phyloP scores from a whole-genome alignment of 2,797 vertebrate genomes.

The Enteromius anoplus region DNA sequence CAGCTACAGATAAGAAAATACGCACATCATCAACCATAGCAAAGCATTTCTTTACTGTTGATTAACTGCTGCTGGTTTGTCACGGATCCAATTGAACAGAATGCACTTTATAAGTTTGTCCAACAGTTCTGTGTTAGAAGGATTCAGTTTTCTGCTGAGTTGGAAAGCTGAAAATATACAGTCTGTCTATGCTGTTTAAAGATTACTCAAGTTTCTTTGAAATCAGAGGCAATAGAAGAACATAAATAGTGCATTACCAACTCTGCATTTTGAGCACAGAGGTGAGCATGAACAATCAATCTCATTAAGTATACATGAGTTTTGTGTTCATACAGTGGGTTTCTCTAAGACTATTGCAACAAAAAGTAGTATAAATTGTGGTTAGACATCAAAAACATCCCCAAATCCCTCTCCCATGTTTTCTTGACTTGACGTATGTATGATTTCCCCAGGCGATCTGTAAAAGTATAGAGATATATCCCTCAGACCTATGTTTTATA shows the following conservation, averaged over 20 bases:
- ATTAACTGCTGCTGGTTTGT: neutral
- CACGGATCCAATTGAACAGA: conserved; percentile 8
- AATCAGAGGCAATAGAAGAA: neutral
- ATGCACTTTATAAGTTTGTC: conserved; percentile 3
- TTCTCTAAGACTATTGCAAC: neutral
- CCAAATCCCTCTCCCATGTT: neutral
- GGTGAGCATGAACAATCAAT: neutral
- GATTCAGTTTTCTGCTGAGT: neutral
- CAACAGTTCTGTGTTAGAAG: neutral
- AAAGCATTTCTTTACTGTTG: neutral
- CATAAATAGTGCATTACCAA: neutral
- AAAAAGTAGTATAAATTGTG: neutral
- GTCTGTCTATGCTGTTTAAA: conserved; percentile 5
- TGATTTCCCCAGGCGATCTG: neutral
- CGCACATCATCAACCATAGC: neutral
- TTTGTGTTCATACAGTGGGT: neutral
- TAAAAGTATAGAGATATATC: neutral
- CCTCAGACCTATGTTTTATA: neutral
- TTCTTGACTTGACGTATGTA: neutral
- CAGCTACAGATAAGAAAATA: neutral
- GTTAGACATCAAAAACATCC: neutral
- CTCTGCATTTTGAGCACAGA: neutral
- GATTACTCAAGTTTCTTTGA: neutral
- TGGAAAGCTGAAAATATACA: conserved; percentile 1
- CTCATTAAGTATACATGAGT: conserved; percentile 2